phyloP scores from a whole-genome alignment of 1,140 invertebrate genomes.

The Pogonognathellus flavescens region DNA sequence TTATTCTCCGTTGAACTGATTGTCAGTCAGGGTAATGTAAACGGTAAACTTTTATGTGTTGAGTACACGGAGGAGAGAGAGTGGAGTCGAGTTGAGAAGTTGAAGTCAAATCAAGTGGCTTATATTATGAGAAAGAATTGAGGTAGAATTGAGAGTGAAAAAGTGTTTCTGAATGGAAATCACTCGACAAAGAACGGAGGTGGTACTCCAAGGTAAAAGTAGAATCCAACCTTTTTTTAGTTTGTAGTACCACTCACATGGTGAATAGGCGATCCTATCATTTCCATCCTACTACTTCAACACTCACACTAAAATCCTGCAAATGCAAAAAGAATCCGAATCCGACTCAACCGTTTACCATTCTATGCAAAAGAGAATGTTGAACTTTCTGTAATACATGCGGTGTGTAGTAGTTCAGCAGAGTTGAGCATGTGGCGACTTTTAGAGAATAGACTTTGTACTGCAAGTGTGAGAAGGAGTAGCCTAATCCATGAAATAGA shows the following conservation, averaged over 20 bases:
- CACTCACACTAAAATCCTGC: conserved; percentile 7
- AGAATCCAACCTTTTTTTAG: not conserved
- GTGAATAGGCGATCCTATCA: not conserved
- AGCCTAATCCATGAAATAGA: too few relatives aligned
- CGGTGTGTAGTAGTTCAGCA: not conserved
- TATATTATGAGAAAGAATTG: conserved; percentile 37
- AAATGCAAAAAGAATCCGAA: not conserved
- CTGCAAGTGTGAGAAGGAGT: too few relatives aligned
- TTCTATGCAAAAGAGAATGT: not conserved
- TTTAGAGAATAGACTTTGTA: too few relatives aligned
- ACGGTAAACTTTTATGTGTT: conserved; percentile 35
- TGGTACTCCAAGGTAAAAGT: conserved; percentile 2
- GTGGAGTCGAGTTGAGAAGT: conserved; percentile 28
- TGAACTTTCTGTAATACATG: not conserved
- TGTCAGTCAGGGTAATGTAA: conserved; percentile 31
- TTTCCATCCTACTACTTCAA: conserved; percentile 3
- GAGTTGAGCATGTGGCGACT: not conserved
- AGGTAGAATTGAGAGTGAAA: conserved; percentile 27
- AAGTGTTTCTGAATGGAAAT: conserved; percentile 40
- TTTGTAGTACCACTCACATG: not conserved
- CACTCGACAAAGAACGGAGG: not conserved
- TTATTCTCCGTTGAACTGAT: conserved; percentile 21
- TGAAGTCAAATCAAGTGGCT: conserved; percentile 37
- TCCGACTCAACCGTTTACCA: not conserved
- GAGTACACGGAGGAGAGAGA: not conserved